phyloP scores from a whole-genome alignment of 2,888 invertebrate species.

The Drosophila mercatorum region DNA sequence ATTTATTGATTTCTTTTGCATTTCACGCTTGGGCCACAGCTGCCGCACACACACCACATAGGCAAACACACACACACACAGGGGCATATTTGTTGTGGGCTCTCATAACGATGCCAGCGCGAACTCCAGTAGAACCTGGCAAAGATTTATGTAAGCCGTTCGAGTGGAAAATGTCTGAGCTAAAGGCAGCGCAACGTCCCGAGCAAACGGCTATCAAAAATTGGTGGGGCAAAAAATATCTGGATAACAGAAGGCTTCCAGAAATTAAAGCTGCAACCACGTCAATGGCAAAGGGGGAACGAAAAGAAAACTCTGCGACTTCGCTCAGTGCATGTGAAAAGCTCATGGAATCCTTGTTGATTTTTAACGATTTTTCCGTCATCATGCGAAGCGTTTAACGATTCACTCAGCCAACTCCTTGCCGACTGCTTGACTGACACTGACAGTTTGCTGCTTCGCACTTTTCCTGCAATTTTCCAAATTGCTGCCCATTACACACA shows the following conservation, averaged over 20 bases:
- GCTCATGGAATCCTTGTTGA: conserved; percentile 45
- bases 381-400: conserved; percentile 34
- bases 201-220: conserved; percentile 41
- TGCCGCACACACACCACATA: conserved; percentile 15
- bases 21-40: conserved; percentile 20
- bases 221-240: conserved; percentile 9
- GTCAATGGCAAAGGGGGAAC: conserved; percentile 6
- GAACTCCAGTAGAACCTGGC: conserved; percentile 21
- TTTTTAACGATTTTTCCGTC: conserved; percentile 57
- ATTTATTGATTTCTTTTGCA: conserved; percentile 47
- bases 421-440: conserved; percentile 41
- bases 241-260: conserved; percentile 11
- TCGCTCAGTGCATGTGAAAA: conserved; percentile 25
- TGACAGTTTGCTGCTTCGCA: conserved; percentile 39
- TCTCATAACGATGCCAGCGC: conserved; percentile 40
- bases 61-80: background rate
- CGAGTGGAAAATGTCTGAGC: conserved; percentile 55
- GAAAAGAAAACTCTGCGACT: background rate
- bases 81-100: conserved; percentile 21
- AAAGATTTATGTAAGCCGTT: conserved; percentile 68
- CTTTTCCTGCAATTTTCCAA: conserved; percentile 58
- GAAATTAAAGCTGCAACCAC: conserved; percentile 47
- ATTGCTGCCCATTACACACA: conserved; percentile 26
- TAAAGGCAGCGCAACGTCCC: conserved; percentile 22
- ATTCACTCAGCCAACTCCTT: conserved; percentile 37